Evolutionary conservation across 2,113 vertebrate species (phyloP), one percentile per base, ranked within the genome.

Genomic region (Thryonomys swinderianus): DNA sequence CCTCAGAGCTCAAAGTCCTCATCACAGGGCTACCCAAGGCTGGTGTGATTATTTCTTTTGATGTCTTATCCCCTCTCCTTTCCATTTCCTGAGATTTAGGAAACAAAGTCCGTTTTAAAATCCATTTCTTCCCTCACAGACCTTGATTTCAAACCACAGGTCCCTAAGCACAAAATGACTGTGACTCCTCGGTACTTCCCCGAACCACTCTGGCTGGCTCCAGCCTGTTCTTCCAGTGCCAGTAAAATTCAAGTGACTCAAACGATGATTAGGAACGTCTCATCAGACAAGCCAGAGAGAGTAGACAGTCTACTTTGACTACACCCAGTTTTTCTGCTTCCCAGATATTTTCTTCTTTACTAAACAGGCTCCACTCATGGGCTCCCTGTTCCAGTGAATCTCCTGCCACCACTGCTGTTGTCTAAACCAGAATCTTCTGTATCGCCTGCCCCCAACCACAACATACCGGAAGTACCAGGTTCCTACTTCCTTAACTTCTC

Each of bases 161-260:
- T 78, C 85, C 48, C 25, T 73, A 51, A 27, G 95, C 48, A 61
- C 42, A 62, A 88, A 42, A 74, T 74, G 83, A 91, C 69, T 64
- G 27, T 23, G 21, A 51, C 25, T 90, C 66, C 90, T 85, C 85
- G 76, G n/a, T n/a, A 80, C 55, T 66, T 93, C 64, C 53, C 76
- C 79, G 48, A 90, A 37, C 92, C 37, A 37, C 85, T 78, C 93
- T 69, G 37, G 91, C 81, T 86, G 76, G 84, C 88, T 95, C 14
- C 10, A 94, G 88, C 93, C 78, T 92, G 96, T 91, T 86, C 62
- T 93, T 96, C 94, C 71, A 79, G 62, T 94, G 76, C 85, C 23
- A 78, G 74, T 23, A 85, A 95, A 90, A 76, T 16, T 13, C 40
- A 48, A 57, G 48, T 92, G 81, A 97, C 89, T 96, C 94, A 95